Evolutionary conservation across 2,797 vertebrate genomes (phyloP).

Genomic region (Nannoperca australis): DNA sequence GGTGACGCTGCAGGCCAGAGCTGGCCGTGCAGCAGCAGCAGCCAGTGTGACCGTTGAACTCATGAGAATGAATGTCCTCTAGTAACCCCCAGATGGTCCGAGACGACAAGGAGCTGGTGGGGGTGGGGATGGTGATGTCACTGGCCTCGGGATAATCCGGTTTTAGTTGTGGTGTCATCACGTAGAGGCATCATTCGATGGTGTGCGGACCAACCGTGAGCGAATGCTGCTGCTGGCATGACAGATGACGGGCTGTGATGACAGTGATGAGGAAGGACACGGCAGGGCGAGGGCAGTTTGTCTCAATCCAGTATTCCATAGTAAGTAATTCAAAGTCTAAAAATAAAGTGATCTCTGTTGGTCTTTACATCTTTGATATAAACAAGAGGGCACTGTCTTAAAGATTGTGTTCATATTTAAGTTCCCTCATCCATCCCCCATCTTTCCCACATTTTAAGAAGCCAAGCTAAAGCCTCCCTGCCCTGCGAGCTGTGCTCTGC

Average conservation of each 20-base stretch:
- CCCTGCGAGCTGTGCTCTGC: conserved; percentile 39
- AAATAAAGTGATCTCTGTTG: conserved; percentile 31
- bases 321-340: conserved; percentile 10
- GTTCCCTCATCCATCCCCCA: neutral
- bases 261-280: conserved; percentile 9
- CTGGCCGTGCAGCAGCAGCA: conserved; percentile 51
- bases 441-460: conserved; percentile 48
- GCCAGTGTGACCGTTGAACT: conserved; percentile 64
- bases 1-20: conserved; percentile 55
- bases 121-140: conserved; percentile 65
- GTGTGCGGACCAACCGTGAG: conserved; percentile 75
- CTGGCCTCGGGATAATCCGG: conserved; percentile 74
- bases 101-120: conserved; percentile 22
- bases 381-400: neutral
- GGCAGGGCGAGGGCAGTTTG: conserved; percentile 4
- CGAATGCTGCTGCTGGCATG: conserved; percentile 44
- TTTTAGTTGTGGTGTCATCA: conserved; percentile 80
- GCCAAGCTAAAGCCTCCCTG: conserved; percentile 16
- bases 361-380: neutral
- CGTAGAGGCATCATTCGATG: conserved; percentile 80
- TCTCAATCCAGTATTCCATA: conserved; percentile 8
- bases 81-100: conserved; percentile 85
- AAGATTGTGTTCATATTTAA: neutral
- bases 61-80: conserved; percentile 81
- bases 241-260: conserved; percentile 24